phyloP scores from a whole-genome alignment of 1,140 invertebrate genomes.

The Rhagoletis pomonella region DNA sequence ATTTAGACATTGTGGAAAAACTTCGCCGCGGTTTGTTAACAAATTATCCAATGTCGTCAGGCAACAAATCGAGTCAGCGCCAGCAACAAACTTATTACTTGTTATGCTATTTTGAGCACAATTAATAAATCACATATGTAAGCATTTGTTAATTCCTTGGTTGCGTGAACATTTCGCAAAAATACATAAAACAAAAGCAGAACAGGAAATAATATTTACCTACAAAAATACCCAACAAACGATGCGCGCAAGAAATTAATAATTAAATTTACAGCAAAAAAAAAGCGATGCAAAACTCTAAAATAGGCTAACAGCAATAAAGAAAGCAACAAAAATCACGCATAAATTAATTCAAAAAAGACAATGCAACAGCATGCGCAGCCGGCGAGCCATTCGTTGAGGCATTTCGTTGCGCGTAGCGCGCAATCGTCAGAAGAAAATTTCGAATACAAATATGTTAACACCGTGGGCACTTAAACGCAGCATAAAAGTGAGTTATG shows the following conservation, averaged over 20 bases:
- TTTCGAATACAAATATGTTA: neutral
- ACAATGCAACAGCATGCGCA: too few species aligned
- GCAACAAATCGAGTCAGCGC: neutral
- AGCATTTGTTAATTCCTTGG: too few species aligned
- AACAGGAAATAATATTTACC: too few species aligned
- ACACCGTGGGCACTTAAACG: neutral
- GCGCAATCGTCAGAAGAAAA: neutral
- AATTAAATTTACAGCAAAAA: too few species aligned
- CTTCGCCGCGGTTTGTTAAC: neutral
- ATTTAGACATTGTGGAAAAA: conserved; percentile 5
- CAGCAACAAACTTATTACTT: neutral
- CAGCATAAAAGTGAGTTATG: neutral
- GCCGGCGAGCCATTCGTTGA: neutral
- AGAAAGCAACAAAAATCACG: too few species aligned
- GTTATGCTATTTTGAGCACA: neutral
- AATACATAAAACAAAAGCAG: too few species aligned
- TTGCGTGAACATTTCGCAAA: neutral
- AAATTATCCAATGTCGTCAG: conserved; percentile 32
- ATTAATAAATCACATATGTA: neutral
- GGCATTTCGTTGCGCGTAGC: neutral
- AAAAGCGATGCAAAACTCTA: too few species aligned
- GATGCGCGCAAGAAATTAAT: too few species aligned
- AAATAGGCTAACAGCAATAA: too few species aligned
- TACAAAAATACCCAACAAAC: too few species aligned
- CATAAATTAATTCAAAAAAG: too few species aligned